Evolutionary conservation across 2,888 invertebrate genomes (phyloP).

Genomic region (Leptinotarsa peninsularis): DNA sequence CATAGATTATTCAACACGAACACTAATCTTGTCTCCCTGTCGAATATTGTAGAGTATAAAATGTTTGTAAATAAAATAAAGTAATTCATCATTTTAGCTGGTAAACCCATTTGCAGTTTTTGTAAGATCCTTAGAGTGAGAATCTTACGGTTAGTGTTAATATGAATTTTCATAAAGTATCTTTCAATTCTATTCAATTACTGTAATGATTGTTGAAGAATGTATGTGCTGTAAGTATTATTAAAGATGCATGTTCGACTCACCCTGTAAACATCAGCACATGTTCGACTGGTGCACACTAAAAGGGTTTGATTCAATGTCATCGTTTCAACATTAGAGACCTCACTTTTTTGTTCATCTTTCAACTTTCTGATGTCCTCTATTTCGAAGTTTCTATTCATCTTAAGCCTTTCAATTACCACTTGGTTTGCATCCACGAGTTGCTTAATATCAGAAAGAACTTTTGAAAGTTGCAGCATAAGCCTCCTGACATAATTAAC

Average conservation of each 20-base stretch:
- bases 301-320: conserved; percentile 55
- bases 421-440: conserved; percentile 57
- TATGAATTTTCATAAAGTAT: too few species aligned
- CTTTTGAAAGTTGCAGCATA: conserved; percentile 57
- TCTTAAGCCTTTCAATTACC: conserved; percentile 52
- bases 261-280: conserved; percentile 52
- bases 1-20: too few species aligned
- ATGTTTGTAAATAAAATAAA: too few species aligned
- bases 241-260: conserved; percentile 2
- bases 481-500: conserved; percentile 58
- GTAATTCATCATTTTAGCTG: too few species aligned
- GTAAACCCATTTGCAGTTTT: too few species aligned
- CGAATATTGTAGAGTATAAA: too few species aligned
- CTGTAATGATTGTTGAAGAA: too few species aligned
- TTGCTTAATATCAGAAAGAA: conserved; percentile 59
- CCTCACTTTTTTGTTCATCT: conserved; percentile 53
- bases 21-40: too few species aligned
- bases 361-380: conserved; percentile 51
- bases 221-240: not conserved
- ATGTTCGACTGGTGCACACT: conserved; percentile 54
- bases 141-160: too few species aligned
- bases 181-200: too few species aligned
- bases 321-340: conserved; percentile 52
- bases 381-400: conserved; percentile 44
- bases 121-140: too few species aligned